Base-by-base conservation (phyloP, 2,888 invertebrate species). In the Eristalis intricaria region DNA sequence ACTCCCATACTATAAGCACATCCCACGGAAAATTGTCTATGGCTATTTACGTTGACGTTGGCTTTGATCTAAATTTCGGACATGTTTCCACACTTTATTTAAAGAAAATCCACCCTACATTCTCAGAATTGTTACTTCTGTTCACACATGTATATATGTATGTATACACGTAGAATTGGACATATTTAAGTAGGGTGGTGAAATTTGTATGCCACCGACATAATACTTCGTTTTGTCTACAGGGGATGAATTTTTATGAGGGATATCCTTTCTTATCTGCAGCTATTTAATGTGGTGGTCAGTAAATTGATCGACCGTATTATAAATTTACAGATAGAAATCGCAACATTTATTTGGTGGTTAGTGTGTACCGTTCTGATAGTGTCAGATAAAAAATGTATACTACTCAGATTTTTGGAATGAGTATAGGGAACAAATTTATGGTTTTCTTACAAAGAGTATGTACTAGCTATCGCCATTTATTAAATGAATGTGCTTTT, bases 171-270 rank as follows among this genome's bases (percentile, higher is more conserved):
- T 19, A 50, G 50, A 50, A 50, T 8, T 19, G 19, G 8, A 7
- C n/a, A 73, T 78, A 66, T 63, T 68, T 70, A 63, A 68, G 70
- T 64, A 65, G 68, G 80, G 81, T 79, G 77, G 65, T 63, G 64
- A 73, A 80, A 87, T 89, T 89, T 87, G 88, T 89, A 84, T 89
- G 89, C 87, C 83, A 64, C 77, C 60, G 60, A 78, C 83, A 87
- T 83, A 84, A 82, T 88, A 84, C 81, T 68, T 79, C 65, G 73
- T 87, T 89, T 73, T 83, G 65, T 78, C 78, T 84, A 69, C 78
- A 89, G 77, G 90, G 90, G 90, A 89, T 90, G 90, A 89, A 90
- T 90, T 90, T 90, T 90, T 90, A 90, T 90, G 90, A 90, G 89
- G 89, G 89, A 90, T 89, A 89, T 89, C 88, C 87, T 89, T 89